Conservation (phyloP, 2,888 invertebrate species). For the Junonia oenone region DNA sequence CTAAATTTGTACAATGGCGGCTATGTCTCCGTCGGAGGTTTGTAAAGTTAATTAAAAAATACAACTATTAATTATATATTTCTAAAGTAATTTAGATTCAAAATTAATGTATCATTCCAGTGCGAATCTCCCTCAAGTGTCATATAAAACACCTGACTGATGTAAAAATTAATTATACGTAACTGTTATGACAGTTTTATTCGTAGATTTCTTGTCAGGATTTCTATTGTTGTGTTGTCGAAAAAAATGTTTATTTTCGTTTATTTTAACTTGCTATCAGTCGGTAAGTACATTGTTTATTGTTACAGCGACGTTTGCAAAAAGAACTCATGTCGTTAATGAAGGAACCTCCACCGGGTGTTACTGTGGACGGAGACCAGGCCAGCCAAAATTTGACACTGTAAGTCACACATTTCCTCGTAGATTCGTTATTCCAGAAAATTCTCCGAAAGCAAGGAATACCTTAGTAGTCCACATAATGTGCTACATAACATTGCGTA, state of each 20-base stretch:
- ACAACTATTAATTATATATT: constrained; percentile 9
- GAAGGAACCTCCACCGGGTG: constrained; percentile 96
- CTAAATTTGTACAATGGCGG: constrained; percentile 83
- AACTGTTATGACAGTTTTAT: constrained; percentile 44
- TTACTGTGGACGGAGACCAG: constrained; percentile 91
- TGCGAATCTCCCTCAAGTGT: not conserved
- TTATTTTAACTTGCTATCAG: constrained; percentile 8
- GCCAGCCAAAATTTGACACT: constrained; percentile 84
- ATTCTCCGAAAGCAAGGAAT: not conserved
- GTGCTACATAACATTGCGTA: not conserved
- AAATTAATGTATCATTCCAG: not conserved
- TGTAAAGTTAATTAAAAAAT: constrained; percentile 58
- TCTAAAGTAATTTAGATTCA: not conserved
- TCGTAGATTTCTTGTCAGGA: constrained; percentile 39
- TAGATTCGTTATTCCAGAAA: constrained; percentile 2
- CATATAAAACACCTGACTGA: not conserved
- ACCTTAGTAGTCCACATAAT: not conserved
- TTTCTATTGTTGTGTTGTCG: constrained; percentile 43
- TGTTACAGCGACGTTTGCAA: constrained; percentile 91
- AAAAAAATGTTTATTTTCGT: constrained; percentile 26
- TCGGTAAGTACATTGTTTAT: constrained; percentile 26
- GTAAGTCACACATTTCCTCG: constrained; percentile 48
- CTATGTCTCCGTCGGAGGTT: constrained; percentile 87
- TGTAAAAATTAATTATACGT: constrained; percentile 23
- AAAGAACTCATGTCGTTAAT: constrained; percentile 96